Percentiles rank a stretch among this genome's conserved stretches.
Conservation (phyloP, 23 tunicate species). For the Pegea sp. region DNA sequence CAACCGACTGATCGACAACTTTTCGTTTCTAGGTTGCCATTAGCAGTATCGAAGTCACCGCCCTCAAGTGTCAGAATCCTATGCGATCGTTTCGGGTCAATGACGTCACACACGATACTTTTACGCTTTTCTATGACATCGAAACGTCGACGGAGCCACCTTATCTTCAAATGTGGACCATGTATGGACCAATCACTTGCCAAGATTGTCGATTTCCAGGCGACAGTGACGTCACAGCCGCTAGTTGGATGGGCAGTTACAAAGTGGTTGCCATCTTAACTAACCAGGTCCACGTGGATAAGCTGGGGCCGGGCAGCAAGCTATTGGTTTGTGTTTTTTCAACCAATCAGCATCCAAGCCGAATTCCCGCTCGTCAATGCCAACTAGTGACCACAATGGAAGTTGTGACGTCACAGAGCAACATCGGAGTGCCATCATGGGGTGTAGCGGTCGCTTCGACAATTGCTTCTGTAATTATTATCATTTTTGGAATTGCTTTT, state of each 20-base stretch:
- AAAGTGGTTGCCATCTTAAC: slow-evolving; percentile 10
- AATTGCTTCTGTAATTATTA: not conserved
- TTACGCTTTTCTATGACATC: slow-evolving; percentile 13
- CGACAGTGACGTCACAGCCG: slow-evolving; percentile 9
- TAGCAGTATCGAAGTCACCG: slow-evolving; percentile 28
- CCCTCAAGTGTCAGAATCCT: slow-evolving; percentile 22
- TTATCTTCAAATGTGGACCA: slow-evolving; percentile 18
- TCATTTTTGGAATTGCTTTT: slow-evolving; percentile 6
- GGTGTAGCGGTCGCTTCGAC: too few species aligned
- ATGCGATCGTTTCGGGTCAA: not conserved
- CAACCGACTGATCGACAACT: too few species aligned
- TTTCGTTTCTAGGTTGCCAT: slow-evolving; percentile 28
- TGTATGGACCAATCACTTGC: slow-evolving; percentile 50
- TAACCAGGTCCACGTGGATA: not conserved
- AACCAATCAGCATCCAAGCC: slow-evolving; percentile 40
- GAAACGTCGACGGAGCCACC: slow-evolving; percentile 13
- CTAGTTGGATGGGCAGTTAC: slow-evolving; percentile 36
- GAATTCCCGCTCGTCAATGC: slow-evolving; percentile 26
- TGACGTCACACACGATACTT: not conserved
- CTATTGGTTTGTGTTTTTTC: slow-evolving; percentile 20
- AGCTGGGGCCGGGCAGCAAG: slow-evolving; percentile 11
- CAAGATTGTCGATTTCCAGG: slow-evolving; percentile 15
- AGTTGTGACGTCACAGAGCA: slow-evolving; percentile 1
- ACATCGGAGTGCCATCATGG: too few species aligned
- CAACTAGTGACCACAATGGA: slow-evolving; percentile 7